These are phyloP conservation scores for Picus viridis DNA, from an alignment of 2,797 vertebrate genomes.

Conservation along the genomic window DNA sequence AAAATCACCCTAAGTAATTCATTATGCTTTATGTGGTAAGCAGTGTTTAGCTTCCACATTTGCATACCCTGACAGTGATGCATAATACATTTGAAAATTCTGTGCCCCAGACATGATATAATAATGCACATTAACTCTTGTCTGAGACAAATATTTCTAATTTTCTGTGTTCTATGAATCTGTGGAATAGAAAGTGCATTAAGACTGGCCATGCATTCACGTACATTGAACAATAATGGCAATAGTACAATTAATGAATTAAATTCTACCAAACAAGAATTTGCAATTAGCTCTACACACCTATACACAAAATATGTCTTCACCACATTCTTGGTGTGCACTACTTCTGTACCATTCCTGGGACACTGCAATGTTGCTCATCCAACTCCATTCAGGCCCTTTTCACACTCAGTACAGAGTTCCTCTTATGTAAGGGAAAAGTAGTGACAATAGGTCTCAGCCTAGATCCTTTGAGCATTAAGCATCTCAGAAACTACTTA, in stretches of 20 bases:
- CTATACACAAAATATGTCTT: background rate
- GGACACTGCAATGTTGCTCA: background rate
- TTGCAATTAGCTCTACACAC: background rate
- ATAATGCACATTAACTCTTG: background rate
- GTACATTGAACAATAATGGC: background rate
- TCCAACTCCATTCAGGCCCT: background rate
- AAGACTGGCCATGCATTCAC: background rate
- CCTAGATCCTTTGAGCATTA: background rate
- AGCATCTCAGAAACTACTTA: background rate
- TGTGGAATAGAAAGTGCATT: background rate
- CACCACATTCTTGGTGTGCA: background rate
- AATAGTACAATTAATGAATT: background rate
- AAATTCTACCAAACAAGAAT: background rate
- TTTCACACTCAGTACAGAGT: background rate
- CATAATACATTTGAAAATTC: background rate
- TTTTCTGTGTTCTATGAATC: background rate
- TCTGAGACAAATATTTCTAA: background rate
- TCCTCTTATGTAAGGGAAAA: background rate
- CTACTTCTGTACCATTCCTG: background rate
- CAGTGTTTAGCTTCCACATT: background rate
- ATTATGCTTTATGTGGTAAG: background rate
- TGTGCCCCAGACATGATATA: background rate
- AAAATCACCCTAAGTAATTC: background rate
- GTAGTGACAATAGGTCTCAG: accelerated
- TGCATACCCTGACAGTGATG: background rate